Evolutionary conservation across 2,113 vertebrate genomes (phyloP).

Genomic region (Centropus bengalensis): DNA sequence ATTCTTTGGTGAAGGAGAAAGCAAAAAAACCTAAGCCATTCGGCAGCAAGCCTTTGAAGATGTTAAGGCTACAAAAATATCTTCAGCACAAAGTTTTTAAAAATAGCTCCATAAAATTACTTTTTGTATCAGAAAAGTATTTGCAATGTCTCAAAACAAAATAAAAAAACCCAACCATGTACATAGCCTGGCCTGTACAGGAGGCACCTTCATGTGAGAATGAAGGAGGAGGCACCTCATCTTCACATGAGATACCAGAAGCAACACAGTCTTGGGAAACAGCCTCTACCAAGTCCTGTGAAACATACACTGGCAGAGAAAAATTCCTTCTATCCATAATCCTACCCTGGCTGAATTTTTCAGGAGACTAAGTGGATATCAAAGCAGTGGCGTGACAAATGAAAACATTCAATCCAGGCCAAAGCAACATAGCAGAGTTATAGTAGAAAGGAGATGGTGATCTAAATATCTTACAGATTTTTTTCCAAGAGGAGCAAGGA

Average conservation of each 20-base stretch:
- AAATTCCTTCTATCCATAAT: neutral
- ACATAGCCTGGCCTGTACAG: neutral
- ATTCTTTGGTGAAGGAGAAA: neutral
- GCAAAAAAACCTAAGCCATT: neutral
- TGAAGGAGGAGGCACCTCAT: too few species aligned
- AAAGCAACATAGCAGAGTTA: neutral
- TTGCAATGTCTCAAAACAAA: neutral
- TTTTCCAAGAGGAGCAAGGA: neutral
- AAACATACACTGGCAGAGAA: neutral
- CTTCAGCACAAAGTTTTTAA: neutral
- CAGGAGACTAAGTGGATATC: neutral
- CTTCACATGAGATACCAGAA: neutral
- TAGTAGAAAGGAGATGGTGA: neutral
- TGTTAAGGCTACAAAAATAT: neutral
- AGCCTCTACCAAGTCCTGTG: neutral
- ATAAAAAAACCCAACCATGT: neutral
- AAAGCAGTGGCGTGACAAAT: neutral
- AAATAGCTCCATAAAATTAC: neutral
- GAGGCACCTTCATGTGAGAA: neutral
- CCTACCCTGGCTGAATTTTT: neutral
- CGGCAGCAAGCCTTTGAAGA: neutral
- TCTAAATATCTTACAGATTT: neutral
- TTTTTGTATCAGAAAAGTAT: neutral
- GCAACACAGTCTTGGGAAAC: neutral
- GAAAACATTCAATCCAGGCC: neutral